Base-by-base conservation (phyloP, 2,113 vertebrate species). In the Formicarius rufipectus region DNA sequence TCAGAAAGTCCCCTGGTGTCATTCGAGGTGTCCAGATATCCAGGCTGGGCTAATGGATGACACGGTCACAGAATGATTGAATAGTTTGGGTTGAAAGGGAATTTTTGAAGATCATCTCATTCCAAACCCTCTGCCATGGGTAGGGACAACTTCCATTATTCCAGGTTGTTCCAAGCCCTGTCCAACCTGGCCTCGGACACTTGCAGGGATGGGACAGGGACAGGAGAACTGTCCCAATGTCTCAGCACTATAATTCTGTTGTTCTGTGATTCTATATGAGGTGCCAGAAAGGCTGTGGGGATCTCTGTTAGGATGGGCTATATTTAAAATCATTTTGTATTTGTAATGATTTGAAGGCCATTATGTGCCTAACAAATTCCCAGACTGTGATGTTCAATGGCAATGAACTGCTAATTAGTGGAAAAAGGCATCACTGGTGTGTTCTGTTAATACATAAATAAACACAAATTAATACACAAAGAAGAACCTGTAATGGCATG, bases 41-140 rank as follows among this genome's bases (percentile, higher is more conserved):
- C 22, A 4, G 2, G 10, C 1, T 28, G 24, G 42, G 9, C 4
- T 62, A 12, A 25, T 1, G 6, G 50, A 49, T 53, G 47, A 31
- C 10, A 56, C 5, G 4, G 15, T 15, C 77, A 67, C 39, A 21
- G 37, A 39, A 45, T 45, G 23, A 56, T 4, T 15, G 35, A 68
- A 49, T 23, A 4, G 3, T 49, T 23, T 22, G 9, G 21, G 21
- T 35, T 49, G 12, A 7, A 49, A 76, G 3, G 12, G 14, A 56
- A 30, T 30, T 1, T 35, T 24, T 49, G 42, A 76, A 83, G 5
- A 19, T 5, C 9, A 37, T 37, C 35, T 31, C 12, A 3, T 42
- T 40, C 22, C 33, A 75, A 31, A 7, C 5, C 8, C 19, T 16
- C 24, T 47, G 20, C 25, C 7, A 7, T 23, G n/a, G 40, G 1